Evolutionary conservation across 2,113 vertebrate species (phyloP).

Genomic region (Trichechus manatus): DNA sequence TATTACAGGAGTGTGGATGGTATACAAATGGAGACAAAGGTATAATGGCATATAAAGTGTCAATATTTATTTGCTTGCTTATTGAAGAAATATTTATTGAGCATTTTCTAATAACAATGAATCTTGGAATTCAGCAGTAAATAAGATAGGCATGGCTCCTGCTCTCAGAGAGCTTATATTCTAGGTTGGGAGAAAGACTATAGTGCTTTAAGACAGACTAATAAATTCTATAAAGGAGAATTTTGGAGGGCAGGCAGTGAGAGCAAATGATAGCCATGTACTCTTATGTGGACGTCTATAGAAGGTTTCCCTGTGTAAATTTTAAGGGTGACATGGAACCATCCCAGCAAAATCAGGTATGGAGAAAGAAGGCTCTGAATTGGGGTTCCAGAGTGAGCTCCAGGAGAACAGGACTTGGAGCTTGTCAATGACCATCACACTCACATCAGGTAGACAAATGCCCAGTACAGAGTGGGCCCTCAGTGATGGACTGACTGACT

Average conservation of each 20-base stretch:
- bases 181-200: neutral
- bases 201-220: neutral
- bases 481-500: neutral
- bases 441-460: accelerated
- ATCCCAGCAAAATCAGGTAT: neutral
- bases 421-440: neutral
- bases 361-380: neutral
- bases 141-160: neutral
- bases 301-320: neutral
- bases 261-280: neutral
- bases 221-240: neutral
- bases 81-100: neutral
- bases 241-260: neutral
- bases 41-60: neutral
- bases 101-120: neutral
- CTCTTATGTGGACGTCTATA: neutral
- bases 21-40: neutral
- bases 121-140: neutral
- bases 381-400: neutral
- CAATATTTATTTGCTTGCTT: neutral
- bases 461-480: neutral
- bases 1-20: neutral
- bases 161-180: neutral
- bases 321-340: neutral
- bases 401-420: neutral